A percentile compares a stretch with the other conserved stretches of the same genome.
phyloP scores from a whole-genome alignment of 1,140 invertebrate species.

The Nymphalis io region DNA sequence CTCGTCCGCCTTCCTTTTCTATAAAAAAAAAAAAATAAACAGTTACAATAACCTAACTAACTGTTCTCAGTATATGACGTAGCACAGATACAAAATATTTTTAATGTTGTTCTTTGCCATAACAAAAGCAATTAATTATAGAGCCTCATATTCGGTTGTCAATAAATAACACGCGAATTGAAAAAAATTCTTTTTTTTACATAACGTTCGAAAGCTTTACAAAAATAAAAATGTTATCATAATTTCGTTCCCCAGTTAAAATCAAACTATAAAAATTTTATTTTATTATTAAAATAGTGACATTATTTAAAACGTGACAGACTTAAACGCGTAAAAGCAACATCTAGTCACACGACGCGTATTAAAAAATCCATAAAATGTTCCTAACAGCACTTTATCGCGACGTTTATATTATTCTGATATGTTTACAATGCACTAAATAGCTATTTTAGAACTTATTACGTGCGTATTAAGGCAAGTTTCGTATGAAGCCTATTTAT shows the following conservation, averaged over 20 bases:
- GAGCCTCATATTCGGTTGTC: no score
- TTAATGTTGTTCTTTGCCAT: no score
- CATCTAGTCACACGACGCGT: background rate
- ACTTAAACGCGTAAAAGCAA: background rate
- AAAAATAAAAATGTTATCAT: background rate
- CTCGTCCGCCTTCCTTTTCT: no score
- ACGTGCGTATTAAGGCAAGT: background rate
- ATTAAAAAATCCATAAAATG: slow-evolving; percentile 5
- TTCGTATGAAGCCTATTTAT: slow-evolving; percentile 16
- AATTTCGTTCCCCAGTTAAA: background rate
- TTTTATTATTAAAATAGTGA: background rate
- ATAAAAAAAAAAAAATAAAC: no score
- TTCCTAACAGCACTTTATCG: slow-evolving; percentile 1
- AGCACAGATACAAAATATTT: no score
- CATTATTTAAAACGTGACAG: slow-evolving; percentile 2
- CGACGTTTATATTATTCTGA: background rate
- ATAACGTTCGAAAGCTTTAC: background rate
- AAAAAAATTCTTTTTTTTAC: no score
- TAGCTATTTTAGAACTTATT: background rate
- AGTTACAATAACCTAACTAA: no score
- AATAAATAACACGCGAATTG: no score
- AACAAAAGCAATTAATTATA: no score
- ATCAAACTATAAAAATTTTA: background rate
- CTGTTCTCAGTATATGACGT: no score
- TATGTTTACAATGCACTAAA: slow-evolving; percentile 22